These are phyloP conservation scores for Neoascia interrupta DNA, from an alignment of 2,888 invertebrate species.

Conservation along the genomic window DNA sequence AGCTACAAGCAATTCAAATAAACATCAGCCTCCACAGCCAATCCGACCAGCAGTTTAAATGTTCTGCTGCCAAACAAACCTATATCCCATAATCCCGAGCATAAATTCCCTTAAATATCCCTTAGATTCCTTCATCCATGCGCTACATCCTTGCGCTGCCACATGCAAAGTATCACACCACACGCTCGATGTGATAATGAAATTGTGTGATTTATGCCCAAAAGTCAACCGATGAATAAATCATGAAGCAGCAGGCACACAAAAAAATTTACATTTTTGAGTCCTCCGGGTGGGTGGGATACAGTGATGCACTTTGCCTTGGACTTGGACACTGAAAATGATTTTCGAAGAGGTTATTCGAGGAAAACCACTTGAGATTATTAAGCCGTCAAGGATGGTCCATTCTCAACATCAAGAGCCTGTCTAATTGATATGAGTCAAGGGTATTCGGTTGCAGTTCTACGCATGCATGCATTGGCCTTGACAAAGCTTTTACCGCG, in stretches of 20 bases:
- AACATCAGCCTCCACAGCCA: too few relatives aligned
- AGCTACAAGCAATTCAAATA: too few relatives aligned
- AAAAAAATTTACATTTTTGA: slow-evolving; percentile 35
- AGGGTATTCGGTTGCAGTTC: not conserved
- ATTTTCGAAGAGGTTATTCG: not conserved
- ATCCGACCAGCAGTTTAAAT: too few relatives aligned
- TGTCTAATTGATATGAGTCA: slow-evolving; percentile 1
- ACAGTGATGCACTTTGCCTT: not conserved
- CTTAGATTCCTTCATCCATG: not conserved
- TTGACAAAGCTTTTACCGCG: not conserved
- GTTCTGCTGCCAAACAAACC: too few relatives aligned
- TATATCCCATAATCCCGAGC: too few relatives aligned
- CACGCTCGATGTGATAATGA: slow-evolving; percentile 17
- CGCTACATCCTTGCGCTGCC: not conserved
- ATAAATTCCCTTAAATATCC: too few relatives aligned
- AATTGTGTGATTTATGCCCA: slow-evolving; percentile 42
- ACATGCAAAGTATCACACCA: slow-evolving; percentile 7
- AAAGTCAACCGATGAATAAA: slow-evolving; percentile 51
- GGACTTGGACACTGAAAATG: slow-evolving; percentile 32
- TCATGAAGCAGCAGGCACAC: slow-evolving; percentile 20
- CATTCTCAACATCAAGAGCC: too few relatives aligned
- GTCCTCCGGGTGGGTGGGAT: not conserved
- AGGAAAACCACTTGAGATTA: too few relatives aligned
- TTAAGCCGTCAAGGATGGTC: too few relatives aligned
- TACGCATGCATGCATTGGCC: too few relatives aligned